Percentiles rank a stretch among this genome's conserved stretches.
Conservation (phyloP, 2,797 vertebrate species). For the Platyrinchus mystaceus region DNA sequence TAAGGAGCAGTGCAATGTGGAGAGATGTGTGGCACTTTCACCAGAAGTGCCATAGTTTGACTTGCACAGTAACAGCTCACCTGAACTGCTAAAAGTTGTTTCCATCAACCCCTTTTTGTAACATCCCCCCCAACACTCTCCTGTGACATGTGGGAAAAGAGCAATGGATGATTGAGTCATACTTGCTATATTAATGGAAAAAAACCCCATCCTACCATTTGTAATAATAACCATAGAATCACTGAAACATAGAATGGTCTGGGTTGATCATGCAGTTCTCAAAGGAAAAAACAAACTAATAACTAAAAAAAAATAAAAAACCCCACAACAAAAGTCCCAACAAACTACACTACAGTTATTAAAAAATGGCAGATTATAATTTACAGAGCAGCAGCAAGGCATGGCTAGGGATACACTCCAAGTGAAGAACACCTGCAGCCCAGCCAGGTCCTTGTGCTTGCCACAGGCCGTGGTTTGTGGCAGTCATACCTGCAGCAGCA, state of each 20-base stretch:
- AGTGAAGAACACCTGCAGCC: not conserved
- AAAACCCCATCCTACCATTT: not conserved
- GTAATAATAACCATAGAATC: not conserved
- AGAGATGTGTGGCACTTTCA: not conserved
- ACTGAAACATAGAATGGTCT: not conserved
- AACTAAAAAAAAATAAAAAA: not conserved
- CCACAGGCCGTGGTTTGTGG: rapidly evolving
- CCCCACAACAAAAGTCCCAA: rapidly evolving
- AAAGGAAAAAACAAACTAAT: not conserved
- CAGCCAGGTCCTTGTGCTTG: rapidly evolving
- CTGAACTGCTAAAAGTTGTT: not conserved
- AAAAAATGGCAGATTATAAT: not conserved
- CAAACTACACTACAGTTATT: not conserved
- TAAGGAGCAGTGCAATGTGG: not conserved
- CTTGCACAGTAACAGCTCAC: not conserved
- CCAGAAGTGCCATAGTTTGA: not conserved
- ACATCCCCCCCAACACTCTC: not conserved
- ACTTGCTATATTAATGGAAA: not conserved
- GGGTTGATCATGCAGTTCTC: not conserved
- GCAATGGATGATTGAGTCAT: not conserved
- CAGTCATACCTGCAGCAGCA: not conserved
- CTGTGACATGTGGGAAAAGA: not conserved
- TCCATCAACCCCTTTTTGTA: not conserved
- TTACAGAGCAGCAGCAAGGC: not conserved
- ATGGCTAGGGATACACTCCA: not conserved